Evolutionary conservation across 2,888 invertebrate species (phyloP).

Genomic region (Eupsilia transversa): DNA sequence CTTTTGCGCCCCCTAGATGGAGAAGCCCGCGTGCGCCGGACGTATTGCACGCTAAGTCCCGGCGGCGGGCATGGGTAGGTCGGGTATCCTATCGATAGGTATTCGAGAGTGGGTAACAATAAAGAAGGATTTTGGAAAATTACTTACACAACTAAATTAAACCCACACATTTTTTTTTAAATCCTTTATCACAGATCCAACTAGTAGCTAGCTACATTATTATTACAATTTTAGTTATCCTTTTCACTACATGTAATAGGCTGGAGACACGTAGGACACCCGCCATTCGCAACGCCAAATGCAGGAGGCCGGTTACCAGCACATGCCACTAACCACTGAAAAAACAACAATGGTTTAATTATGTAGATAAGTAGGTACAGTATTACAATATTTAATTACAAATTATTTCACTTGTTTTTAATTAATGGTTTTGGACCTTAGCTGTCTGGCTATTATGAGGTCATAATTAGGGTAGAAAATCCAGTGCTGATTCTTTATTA

Average conservation of each 20-base stretch:
- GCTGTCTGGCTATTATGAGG: not conserved
- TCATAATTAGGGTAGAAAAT: not conserved
- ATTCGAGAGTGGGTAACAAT: too few species aligned
- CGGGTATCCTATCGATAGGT: not conserved
- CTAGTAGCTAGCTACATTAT: not conserved
- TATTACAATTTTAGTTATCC: constrained; percentile 60
- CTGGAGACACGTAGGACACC: constrained; percentile 83
- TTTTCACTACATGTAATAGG: constrained; percentile 81
- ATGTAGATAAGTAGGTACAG: not conserved
- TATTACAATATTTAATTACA: too few species aligned
- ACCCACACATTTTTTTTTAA: not conserved
- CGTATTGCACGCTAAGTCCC: not conserved
- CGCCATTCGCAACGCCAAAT: constrained; percentile 83
- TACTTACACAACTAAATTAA: constrained; percentile 17
- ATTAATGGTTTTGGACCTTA: not conserved
- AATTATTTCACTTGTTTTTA: too few species aligned
- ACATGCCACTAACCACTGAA: constrained; percentile 84
- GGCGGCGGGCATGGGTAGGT: not conserved
- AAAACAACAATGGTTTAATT: constrained; percentile 40
- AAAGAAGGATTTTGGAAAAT: too few species aligned
- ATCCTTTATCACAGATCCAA: constrained; percentile 25
- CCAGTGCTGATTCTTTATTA: not conserved
- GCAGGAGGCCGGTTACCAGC: constrained; percentile 81
- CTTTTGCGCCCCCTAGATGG: not conserved
- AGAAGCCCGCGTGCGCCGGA: not conserved